These are phyloP conservation scores for Melanocharis versteri DNA, from an alignment of 2,113 vertebrate genomes.

Conservation along the genomic window DNA sequence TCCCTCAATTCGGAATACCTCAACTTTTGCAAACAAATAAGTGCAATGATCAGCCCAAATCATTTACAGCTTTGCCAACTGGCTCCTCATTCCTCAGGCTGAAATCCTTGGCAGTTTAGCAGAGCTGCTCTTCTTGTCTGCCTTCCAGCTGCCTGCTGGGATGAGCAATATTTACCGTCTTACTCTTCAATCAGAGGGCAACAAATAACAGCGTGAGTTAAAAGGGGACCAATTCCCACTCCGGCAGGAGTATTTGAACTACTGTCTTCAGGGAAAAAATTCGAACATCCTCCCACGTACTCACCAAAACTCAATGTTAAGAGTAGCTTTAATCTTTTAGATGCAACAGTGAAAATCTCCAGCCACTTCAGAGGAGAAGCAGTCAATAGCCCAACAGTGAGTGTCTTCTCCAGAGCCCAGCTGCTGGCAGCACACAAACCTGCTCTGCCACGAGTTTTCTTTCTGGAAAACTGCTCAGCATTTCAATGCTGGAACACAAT, in stretches of 20 bases:
- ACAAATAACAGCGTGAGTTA: not conserved
- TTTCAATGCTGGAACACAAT: not conserved
- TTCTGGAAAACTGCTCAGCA: not conserved
- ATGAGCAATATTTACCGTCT: constrained; percentile 2
- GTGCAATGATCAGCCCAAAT: not conserved
- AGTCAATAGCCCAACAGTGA: not conserved
- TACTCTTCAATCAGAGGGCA: not conserved
- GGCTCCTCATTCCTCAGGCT: not conserved
- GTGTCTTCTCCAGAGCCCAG: not conserved
- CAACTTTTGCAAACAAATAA: not conserved
- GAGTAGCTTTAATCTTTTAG: not conserved
- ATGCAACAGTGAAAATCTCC: not conserved
- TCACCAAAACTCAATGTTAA: not conserved
- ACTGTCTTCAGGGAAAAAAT: not conserved
- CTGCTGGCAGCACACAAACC: not conserved
- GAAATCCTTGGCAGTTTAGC: not conserved
- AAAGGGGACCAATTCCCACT: not conserved
- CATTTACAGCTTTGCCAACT: not conserved
- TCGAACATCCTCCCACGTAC: constrained; percentile 9
- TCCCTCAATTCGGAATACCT: not conserved
- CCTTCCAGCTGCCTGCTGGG: not conserved
- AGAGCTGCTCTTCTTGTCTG: not conserved
- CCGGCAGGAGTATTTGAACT: not conserved
- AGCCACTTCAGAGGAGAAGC: not conserved
- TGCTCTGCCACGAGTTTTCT: not conserved